Evolutionary conservation across 1,140 invertebrate genomes (phyloP).

Genomic region (Ceratina australensis): DNA sequence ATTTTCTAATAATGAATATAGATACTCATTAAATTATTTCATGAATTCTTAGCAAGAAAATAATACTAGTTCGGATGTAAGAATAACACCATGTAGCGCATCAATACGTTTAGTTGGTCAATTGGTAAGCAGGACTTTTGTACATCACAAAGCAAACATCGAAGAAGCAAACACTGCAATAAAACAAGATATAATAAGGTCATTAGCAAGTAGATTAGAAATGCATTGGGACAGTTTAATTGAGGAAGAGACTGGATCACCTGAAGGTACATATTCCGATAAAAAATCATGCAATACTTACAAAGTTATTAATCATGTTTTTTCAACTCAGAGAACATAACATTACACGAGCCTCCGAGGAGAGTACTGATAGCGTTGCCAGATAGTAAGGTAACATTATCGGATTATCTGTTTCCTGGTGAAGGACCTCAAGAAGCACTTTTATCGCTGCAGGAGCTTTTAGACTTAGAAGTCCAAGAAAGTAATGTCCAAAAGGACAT

Average conservation of each 20-base stretch:
- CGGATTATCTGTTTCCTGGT: slow-evolving; percentile 92
- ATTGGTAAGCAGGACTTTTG: slow-evolving; percentile 85
- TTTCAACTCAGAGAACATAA: slow-evolving; percentile 81
- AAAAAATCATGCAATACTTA: slow-evolving; percentile 38
- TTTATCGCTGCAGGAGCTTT: slow-evolving; percentile 85
- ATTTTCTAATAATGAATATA: too few relatives aligned
- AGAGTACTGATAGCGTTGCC: slow-evolving; percentile 86
- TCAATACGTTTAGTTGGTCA: slow-evolving; percentile 83
- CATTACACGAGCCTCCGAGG: slow-evolving; percentile 89
- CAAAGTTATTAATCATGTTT: slow-evolving; percentile 19
- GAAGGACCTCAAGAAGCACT: slow-evolving; percentile 88
- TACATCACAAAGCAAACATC: slow-evolving; percentile 86
- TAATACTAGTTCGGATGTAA: slow-evolving; percentile 69
- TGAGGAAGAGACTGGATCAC: slow-evolving; percentile 86
- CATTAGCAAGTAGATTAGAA: slow-evolving; percentile 87
- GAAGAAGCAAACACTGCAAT: slow-evolving; percentile 84
- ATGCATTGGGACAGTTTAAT: slow-evolving; percentile 92
- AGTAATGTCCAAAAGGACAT: slow-evolving; percentile 84
- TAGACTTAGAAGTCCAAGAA: slow-evolving; percentile 86
- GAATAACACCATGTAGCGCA: slow-evolving; percentile 69
- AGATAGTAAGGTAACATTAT: slow-evolving; percentile 84
- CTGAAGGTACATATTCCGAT: slow-evolving; percentile 78
- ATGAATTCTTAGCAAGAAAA: slow-evolving; percentile 36
- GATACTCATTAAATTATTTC: slow-evolving; percentile 14
- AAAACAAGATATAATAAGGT: slow-evolving; percentile 89